These are phyloP conservation scores for Cebus imitator DNA, from an alignment of 2,113 vertebrate species.

Conservation along the genomic window DNA sequence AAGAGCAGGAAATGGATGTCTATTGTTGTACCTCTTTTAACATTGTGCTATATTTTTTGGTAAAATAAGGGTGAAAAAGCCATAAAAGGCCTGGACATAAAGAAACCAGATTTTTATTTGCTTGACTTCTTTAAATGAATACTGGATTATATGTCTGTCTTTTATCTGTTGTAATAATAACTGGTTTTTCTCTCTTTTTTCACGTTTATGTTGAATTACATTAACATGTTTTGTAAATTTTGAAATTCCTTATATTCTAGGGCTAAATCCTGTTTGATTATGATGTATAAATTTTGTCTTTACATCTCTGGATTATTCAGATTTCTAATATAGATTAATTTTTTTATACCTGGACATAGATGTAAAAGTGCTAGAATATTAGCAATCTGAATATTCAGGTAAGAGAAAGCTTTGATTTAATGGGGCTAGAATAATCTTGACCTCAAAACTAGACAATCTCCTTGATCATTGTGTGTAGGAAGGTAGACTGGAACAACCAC, in stretches of 20 bases:
- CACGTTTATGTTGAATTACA: not conserved
- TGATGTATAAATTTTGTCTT: slow-evolving; percentile 12
- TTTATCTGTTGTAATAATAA: not conserved
- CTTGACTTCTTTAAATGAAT: not conserved
- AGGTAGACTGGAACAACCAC: not conserved
- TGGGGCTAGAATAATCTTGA: not conserved
- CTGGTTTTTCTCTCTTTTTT: not conserved
- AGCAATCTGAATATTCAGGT: not conserved
- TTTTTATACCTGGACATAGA: not conserved
- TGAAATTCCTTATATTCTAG: not conserved
- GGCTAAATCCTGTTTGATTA: not conserved
- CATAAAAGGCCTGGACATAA: not conserved
- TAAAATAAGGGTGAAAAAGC: not conserved
- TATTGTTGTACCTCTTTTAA: not conserved
- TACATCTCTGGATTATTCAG: slow-evolving; percentile 3
- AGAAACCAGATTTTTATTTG: slow-evolving; percentile 33
- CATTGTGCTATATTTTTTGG: not conserved
- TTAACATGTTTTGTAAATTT: slow-evolving; percentile 31
- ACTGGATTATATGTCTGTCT: not conserved
- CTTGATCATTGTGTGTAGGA: not conserved
- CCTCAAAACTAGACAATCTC: slow-evolving; percentile 3
- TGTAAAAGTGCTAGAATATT: not conserved
- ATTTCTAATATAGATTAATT: slow-evolving; percentile 27
- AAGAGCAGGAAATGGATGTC: not conserved
- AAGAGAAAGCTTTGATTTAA: slow-evolving; percentile 36